phyloP scores from a whole-genome alignment of 2,113 vertebrate genomes.

The Atractosteus spatula region DNA sequence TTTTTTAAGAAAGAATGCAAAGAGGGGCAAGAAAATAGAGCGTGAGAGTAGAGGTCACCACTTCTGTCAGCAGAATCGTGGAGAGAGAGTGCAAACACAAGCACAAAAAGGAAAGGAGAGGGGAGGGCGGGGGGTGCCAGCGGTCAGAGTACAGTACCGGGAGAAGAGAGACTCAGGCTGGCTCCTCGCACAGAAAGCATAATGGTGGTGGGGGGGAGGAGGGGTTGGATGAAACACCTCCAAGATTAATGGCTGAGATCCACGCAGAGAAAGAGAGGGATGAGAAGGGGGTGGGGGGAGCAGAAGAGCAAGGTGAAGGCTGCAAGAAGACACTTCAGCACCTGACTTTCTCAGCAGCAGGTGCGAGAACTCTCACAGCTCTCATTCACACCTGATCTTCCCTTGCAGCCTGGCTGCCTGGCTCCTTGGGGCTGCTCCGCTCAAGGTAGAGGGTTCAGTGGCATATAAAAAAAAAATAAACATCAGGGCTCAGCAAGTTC shows the following conservation, averaged over 20 bases:
- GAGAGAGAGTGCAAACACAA: slow-evolving; percentile 1
- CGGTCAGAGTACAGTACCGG: neutral
- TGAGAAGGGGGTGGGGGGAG: neutral
- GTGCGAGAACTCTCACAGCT: no score
- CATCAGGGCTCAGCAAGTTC: no score
- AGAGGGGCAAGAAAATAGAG: neutral
- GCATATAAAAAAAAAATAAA: no score
- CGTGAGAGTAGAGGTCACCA: neutral
- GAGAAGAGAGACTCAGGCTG: no score
- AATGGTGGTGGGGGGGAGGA: neutral
- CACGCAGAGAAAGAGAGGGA: neutral
- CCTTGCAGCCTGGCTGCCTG: no score
- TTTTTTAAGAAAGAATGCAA: neutral
- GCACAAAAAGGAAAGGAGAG: slow-evolving; percentile 7
- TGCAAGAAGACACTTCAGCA: neutral
- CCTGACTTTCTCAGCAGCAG: no score
- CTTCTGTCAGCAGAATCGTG: slow-evolving; percentile 5
- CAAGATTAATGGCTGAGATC: neutral
- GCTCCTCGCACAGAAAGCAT: neutral
- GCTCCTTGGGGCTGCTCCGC: no score
- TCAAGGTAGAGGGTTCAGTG: no score
- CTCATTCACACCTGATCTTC: no score
- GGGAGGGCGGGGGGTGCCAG: neutral
- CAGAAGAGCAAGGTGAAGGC: neutral
- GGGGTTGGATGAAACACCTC: neutral